Base-by-base conservation (phyloP, 2,797 vertebrate genomes). In the Pogonophryne albipinna region DNA sequence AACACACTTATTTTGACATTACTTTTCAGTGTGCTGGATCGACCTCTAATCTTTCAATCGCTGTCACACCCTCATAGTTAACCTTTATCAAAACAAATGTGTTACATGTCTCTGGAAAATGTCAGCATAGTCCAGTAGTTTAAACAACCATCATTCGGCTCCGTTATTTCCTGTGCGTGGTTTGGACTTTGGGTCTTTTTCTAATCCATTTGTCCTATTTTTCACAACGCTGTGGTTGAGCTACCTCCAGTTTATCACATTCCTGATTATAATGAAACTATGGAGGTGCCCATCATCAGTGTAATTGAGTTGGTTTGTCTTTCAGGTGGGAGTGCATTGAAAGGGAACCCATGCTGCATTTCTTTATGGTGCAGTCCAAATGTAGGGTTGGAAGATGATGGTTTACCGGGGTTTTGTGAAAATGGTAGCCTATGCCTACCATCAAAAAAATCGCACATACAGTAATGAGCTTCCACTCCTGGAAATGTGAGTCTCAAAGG, bases 401-500 rank as follows among this genome's bases (percentile, higher is more conserved):
- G 5, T 31, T 8, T 62, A 60, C 17, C 1, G 42, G 6, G 13
- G 49, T 65, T 55, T 66, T 51, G 7, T 7, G 5, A 59, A 13
- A 19, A 23, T 42, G 13, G 59, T n/a, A 41, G 19, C n/a, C 61
- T 16, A 19, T 60, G 14, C 3, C 19, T 31, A 11, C 9, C 47
- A 58, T 50, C 59, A 77, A 72, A 77, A 34, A 78, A 75, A 73
- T 20, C 10, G 16, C 11, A 5, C 12, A 44, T 27, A 61, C 58
- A 81, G 66, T 52, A 14, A 51, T 71, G 49, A 38, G 49, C 45
- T 77, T 70, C 62, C 71, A 50, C 42, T 46, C 61, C 63, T 81
- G 66, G 69, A 81, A 83, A 74, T 10, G 3, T 65, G 59, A 3
- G 58, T 45, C 64, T 83, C 49, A 68, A 69, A 80, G 60, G 4